These are phyloP conservation scores for Xiphophorus hellerii DNA, from an alignment of 2,113 vertebrate species.

Conservation along the genomic window DNA sequence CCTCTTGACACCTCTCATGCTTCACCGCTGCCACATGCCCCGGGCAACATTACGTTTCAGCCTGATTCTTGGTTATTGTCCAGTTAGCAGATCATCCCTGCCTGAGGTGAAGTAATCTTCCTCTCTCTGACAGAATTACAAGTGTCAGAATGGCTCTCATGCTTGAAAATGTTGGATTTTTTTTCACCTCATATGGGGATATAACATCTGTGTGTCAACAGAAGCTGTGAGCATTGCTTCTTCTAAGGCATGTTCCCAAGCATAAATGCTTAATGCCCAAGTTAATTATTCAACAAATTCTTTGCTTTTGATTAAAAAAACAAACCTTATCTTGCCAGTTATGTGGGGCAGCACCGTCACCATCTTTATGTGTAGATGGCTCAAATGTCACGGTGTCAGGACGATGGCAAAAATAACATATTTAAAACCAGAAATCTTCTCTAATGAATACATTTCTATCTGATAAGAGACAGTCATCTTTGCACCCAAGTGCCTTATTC, in stretches of 20 bases:
- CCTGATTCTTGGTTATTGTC: constrained; percentile 50
- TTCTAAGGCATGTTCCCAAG: constrained; percentile 18
- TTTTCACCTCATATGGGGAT: constrained; percentile 15
- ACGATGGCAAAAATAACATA: constrained; percentile 36
- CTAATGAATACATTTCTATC: constrained; percentile 49
- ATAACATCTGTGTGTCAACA: constrained; percentile 28
- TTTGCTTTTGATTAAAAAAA: constrained; percentile 26
- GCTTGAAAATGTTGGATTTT: constrained; percentile 12
- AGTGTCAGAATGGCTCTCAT: constrained; percentile 50
- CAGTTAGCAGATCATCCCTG: constrained; percentile 46
- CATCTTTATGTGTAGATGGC: background rate
- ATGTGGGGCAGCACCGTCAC: constrained; percentile 1
- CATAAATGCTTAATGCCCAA: constrained; percentile 41
- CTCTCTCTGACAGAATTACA: constrained; percentile 35
- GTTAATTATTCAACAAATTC: constrained; percentile 54
- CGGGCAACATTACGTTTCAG: constrained; percentile 43
- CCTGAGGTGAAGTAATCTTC: constrained; percentile 17
- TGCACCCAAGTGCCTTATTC: constrained; percentile 32
- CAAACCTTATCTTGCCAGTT: background rate
- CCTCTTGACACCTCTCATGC: constrained; percentile 21
- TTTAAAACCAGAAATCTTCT: constrained; percentile 25
- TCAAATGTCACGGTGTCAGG: constrained; percentile 13
- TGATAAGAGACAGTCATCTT: constrained; percentile 29
- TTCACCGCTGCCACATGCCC: constrained; percentile 27
- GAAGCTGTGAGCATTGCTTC: constrained; percentile 19